Evolutionary conservation across 2,888 invertebrate genomes (phyloP), one percentile per base, ranked within the genome.

Genomic region (Dynastes hyllus): DNA sequence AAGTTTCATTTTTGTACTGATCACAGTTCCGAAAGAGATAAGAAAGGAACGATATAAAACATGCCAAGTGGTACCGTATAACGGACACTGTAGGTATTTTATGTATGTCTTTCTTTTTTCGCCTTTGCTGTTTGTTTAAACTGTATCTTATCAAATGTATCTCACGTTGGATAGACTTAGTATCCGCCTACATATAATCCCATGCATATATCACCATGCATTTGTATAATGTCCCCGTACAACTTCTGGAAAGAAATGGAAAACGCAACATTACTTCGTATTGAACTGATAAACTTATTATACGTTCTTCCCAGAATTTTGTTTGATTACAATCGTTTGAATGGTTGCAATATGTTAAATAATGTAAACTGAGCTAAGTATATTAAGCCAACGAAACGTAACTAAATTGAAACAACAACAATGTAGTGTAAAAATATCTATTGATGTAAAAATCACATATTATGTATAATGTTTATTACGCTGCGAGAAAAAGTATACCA

Each of bases 121-220:
- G 40, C 16, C 40, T 58, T 58, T 37, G 55, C 40, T 73, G 22
- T 58, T 58, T 73, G 58, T 73, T 73, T 58, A 73, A 61, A 73
- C 58, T 58, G 73, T 11, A 37, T 37, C 53, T 70, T 78, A 78
- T 85, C 82, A 80, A 80, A 84, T 86, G 83, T 84, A 86, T 86
- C 86, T 86, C 86, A 85, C 85, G 86, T 86, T 85, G 86, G 85
- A 86, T 87, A 86, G 83, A 83, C 85, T 85, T 85, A 84, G 84
- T 85, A 85, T 84, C 85, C 85, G 84, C 86, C 86, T 84, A 86
- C 86, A 82, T 84, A 81, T 80, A 84, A 84, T 87, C 86, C 85
- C 86, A 82, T 83, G 82, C 81, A 86, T 86, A 85, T 85, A 87
- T 87, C 86, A 86, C 84, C 85, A 80, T 85, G 85, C 85, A 86